Base-by-base conservation (phyloP, 2,888 invertebrate genomes). In the Ypsolopha scabrella region DNA sequence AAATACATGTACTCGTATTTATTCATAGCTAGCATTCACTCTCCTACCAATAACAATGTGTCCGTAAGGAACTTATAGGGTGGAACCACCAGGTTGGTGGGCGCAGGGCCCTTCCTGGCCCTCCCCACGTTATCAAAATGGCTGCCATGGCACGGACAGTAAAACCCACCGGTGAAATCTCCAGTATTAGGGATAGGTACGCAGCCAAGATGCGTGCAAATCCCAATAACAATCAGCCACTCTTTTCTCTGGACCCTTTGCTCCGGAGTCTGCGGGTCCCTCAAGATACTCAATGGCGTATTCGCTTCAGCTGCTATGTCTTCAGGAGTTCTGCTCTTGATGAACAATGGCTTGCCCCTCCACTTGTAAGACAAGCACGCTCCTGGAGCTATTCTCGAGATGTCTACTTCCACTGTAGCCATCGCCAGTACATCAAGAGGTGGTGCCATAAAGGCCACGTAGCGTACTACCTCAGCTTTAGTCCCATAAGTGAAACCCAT, bases 181-280 rank as follows among this genome's bases (percentile, higher is more conserved):
- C 91, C 91, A 6, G 87, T 70, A 57, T 89, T 89, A 0, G 93
- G 88, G 51, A 96, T 90, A 1, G 95, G 95, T 38, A 96, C 91
- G 76, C 96, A 96, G 13, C 95, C 94, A 51, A 94, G 82, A 75
- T 94, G 94, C 8, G 94, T 94, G 70, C 94, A 94, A 56, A 96
- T 90, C 48, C 94, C 95, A 53, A 95, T 75, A 1, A 94, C 87
- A 34, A 96, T 82, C 39, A 95, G 83, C 93, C 94, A 96, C 57
- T 94, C 90, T 7, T 91, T 90, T 51, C 89, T 90, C 61, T 88
- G 62, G 1, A 87, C 86, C 43, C 94, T 87, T n/a, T 91, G 89
- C 36, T 87, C 85, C 57, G 93, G 92, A 34, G 85, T 75, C 67
- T 93, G 81, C 0, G 94, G 94, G 70, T 96, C 92, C 51, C 93